Conservation (phyloP, 2,113 vertebrate species). For the Siniperca chuatsi region DNA sequence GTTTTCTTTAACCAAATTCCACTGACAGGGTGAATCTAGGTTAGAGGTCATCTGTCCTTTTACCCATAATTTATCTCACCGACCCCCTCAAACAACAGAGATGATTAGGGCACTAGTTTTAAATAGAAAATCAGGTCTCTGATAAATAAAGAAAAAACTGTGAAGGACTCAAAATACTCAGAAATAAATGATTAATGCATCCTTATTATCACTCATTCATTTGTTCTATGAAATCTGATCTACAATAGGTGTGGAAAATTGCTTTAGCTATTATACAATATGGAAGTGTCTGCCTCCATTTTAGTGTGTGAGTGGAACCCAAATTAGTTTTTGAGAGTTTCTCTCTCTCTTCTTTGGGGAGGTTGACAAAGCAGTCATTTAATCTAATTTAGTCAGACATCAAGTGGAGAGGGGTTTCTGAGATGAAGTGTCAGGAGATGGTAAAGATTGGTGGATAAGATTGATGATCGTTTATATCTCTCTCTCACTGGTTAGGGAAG, state of each 20-base stretch:
- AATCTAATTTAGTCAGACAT: conserved; percentile 69
- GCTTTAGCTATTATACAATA: conserved; percentile 35
- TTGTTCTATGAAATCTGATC: conserved; percentile 5
- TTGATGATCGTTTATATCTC: conserved; percentile 47
- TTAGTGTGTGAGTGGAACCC: conserved; percentile 38
- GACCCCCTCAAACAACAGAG: not conserved
- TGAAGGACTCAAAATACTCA: not conserved
- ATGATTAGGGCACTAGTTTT: not conserved
- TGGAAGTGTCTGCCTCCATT: conserved; percentile 20
- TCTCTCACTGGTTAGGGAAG: conserved; percentile 26
- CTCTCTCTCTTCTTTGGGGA: conserved; percentile 37
- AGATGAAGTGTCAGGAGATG: conserved; percentile 64
- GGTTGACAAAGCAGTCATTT: conserved; percentile 65
- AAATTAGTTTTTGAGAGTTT: conserved; percentile 51
- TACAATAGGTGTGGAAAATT: conserved; percentile 29
- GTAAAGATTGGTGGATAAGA: conserved; percentile 61
- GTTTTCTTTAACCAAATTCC: not conserved
- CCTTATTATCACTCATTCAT: conserved; percentile 9
- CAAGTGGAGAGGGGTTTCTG: conserved; percentile 58
- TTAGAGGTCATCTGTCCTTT: not conserved
- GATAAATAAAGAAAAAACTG: not conserved
- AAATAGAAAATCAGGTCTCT: not conserved
- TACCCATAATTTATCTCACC: conserved; percentile 5
- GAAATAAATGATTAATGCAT: not conserved
- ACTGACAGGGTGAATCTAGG: not conserved